Evolutionary conservation across 2,888 invertebrate genomes (phyloP).

Genomic region (Teinopalpus imperialis): DNA sequence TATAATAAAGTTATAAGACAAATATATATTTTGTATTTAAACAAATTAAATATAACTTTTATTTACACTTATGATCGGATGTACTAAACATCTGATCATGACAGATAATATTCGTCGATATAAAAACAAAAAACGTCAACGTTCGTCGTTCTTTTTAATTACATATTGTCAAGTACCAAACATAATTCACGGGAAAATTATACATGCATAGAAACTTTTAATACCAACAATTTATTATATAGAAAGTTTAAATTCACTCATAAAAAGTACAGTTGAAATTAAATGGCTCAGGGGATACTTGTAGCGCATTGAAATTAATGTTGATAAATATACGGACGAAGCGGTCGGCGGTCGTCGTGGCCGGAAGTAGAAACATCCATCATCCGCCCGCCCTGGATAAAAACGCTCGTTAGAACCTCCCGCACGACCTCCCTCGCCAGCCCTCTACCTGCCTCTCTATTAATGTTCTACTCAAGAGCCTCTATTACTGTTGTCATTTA

Average conservation of each 20-base stretch:
- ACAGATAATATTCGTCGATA: no score
- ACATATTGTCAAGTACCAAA: no score
- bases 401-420: constrained; percentile 76
- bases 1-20: no score
- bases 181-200: no score
- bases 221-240: no score
- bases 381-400: constrained; percentile 79
- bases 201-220: no score
- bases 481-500: constrained; percentile 80
- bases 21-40: no score
- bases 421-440: constrained; percentile 42
- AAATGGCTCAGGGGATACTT: constrained; percentile 26
- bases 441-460: constrained; percentile 73
- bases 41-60: no score
- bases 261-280: constrained; percentile 4
- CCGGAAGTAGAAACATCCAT: constrained; percentile 76
- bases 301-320: constrained; percentile 64
- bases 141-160: no score
- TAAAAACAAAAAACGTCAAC: no score
- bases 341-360: constrained; percentile 70
- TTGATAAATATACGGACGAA: constrained; percentile 75
- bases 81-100: no score
- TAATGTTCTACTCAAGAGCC: constrained; percentile 79
- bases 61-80: no score
- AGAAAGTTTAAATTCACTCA: not conserved